Conservation (phyloP, 2,888 invertebrate genomes). For the Brachyptera risi region DNA sequence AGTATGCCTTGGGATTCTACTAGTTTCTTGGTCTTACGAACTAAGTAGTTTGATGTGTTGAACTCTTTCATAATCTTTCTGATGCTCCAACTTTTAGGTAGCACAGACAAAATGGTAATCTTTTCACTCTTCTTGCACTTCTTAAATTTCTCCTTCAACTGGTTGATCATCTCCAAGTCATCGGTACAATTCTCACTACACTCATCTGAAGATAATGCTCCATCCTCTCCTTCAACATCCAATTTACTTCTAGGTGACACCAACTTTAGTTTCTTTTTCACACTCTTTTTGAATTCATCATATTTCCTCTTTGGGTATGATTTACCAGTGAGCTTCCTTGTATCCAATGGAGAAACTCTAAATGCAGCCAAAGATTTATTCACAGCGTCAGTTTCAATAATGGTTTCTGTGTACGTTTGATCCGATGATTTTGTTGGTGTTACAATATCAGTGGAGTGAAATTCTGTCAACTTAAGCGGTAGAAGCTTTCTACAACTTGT, state of each 20-base stretch:
- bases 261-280: background rate
- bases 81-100: constrained; percentile 15
- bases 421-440: background rate
- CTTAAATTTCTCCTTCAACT: constrained; percentile 6
- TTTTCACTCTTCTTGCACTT: constrained; percentile 6
- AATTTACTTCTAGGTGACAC: background rate
- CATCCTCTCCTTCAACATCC: background rate
- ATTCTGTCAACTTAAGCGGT: background rate
- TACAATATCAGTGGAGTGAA: background rate
- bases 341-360: background rate
- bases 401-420: background rate
- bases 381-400: background rate
- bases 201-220: background rate
- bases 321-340: background rate
- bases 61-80: constrained; percentile 6
- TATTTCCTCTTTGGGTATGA: background rate
- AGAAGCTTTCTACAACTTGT: background rate
- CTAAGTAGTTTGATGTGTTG: background rate
- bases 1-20: background rate
- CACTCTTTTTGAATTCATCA: background rate
- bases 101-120: background rate
- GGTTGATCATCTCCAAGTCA: background rate
- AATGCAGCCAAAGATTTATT: background rate
- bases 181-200: background rate
- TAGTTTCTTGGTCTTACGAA: background rate